phyloP scores from a whole-genome alignment of 37 sponge, comb jelly and placozoan genomes.

The Geodia barretti region DNA sequence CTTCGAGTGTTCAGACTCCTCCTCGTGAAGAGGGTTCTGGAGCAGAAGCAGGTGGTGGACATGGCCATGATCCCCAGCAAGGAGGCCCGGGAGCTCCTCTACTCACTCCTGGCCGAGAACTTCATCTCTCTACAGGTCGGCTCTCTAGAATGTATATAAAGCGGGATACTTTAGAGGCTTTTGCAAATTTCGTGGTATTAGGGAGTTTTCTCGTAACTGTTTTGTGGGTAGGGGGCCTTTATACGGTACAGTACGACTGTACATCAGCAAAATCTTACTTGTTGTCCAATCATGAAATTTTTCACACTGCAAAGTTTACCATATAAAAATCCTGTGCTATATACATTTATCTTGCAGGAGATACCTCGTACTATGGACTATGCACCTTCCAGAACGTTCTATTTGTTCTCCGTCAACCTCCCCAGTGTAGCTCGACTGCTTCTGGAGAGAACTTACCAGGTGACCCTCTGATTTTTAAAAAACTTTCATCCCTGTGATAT shows the following conservation, averaged over 20 bases:
- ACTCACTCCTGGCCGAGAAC: slow-evolving; percentile 85
- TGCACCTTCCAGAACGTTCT: slow-evolving; percentile 90
- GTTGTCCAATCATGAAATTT: not conserved
- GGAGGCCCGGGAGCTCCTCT: slow-evolving; percentile 94
- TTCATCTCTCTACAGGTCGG: slow-evolving; percentile 78
- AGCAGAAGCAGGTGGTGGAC: slow-evolving; percentile 91
- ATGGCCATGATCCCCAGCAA: slow-evolving; percentile 91
- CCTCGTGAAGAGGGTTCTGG: slow-evolving; percentile 71
- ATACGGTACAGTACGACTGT: not conserved
- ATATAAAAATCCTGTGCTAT: not conserved
- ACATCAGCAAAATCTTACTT: not conserved
- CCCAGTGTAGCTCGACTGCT: slow-evolving; percentile 69
- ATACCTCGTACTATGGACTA: slow-evolving; percentile 86
- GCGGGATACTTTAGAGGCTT: not conserved
- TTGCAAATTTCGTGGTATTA: no score
- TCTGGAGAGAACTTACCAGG: slow-evolving; percentile 78
- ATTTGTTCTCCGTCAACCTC: slow-evolving; percentile 84
- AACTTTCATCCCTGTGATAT: no score
- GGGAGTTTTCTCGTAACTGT: not conserved
- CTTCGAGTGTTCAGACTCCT: slow-evolving; percentile 80
- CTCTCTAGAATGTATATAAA: not conserved
- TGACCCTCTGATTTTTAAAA: no score
- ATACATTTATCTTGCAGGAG: slow-evolving; percentile 56
- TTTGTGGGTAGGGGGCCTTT: not conserved
- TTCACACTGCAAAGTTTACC: no score